Evolutionary conservation across 2,888 invertebrate genomes (phyloP), one percentile per base, ranked within the genome.

Genomic region (Sphinx pinastri): DNA sequence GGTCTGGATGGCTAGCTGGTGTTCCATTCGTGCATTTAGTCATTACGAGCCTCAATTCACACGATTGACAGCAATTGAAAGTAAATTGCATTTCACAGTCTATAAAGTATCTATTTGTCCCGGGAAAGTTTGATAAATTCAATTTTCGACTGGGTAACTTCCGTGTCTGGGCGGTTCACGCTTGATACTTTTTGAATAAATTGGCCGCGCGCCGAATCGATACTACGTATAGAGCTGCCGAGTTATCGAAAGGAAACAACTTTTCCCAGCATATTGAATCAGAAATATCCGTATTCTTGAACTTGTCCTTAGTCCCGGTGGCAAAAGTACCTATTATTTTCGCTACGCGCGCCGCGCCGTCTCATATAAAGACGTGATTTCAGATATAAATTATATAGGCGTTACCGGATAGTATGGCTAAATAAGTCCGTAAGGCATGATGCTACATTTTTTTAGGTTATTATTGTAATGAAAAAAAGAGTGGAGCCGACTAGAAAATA

Each of bases 161-260:
- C 85, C 84, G 86, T 88, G 88, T 88, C 92, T 88, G 89, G 86
- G 82, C 79, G 88, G 88, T 88, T 90, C 90, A 85, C 85, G 88
- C 87, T 88, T 88, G 87, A 91, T 92, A 91, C 90, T 91, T 91
- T 91, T 85, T 88, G 91, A 91, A 91, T 92, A 91, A 91, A 91
- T 92, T 92, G 89, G 84, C 84, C 82, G 78, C 80, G 81, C 83
- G 82, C 85, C 82, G 84, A 87, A 89, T 89, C 88, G 86, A 88
- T 89, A 84, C 82, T 77, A 82, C 49, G 45, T 81, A 86, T 85
- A 86, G 82, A 85, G 85, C 82, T 84, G 80, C 78, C 80, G 80
- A 82, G 78, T 83, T 83, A 81, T 82, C 79, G 77, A 75, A 76
- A 76, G 77, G 78, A 78, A 80, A 80, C 77, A 84, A 83, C 79